Conservation (phyloP, 2,888 invertebrate genomes). For the Scrobipalpa atriplicella region DNA sequence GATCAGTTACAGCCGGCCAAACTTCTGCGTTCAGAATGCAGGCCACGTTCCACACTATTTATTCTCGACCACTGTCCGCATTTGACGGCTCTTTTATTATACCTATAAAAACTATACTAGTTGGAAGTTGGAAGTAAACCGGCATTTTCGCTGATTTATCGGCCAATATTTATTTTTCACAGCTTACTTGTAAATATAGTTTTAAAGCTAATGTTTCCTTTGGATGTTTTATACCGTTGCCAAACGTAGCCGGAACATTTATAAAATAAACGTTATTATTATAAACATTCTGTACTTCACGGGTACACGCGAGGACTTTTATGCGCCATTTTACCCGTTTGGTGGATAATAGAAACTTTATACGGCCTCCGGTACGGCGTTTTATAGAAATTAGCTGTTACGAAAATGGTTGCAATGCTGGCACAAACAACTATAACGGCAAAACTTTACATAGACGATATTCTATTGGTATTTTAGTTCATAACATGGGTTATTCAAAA, state of each 20-base stretch:
- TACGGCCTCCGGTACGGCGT: slow-evolving; percentile 64
- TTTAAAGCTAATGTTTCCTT: slow-evolving; percentile 62
- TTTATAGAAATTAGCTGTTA: slow-evolving; percentile 47
- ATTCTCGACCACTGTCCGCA: slow-evolving; percentile 67
- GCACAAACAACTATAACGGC: slow-evolving; percentile 33
- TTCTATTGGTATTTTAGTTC: slow-evolving; percentile 31
- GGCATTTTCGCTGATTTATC: slow-evolving; percentile 76
- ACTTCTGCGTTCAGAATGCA: slow-evolving; percentile 61
- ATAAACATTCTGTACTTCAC: slow-evolving; percentile 47
- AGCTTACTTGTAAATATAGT: slow-evolving; percentile 59
- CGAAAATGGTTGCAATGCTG: slow-evolving; percentile 41
- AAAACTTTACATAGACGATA: neutral
- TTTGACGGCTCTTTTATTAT: slow-evolving; percentile 81
- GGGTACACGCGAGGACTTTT: slow-evolving; percentile 52
- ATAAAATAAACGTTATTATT: slow-evolving; percentile 45
- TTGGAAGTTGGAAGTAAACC: slow-evolving; percentile 59
- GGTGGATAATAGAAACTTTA: slow-evolving; percentile 66
- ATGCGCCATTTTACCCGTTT: slow-evolving; percentile 54
- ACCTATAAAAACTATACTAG: slow-evolving; percentile 69
- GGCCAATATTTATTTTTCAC: slow-evolving; percentile 78
- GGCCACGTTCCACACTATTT: slow-evolving; percentile 68
- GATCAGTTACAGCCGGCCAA: neutral
- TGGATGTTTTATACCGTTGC: slow-evolving; percentile 45
- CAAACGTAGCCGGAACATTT: slow-evolving; percentile 41
- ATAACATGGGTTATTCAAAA: slow-evolving; percentile 44